A percentile compares a stretch with the other conserved stretches of the same genome.
These are phyloP conservation scores for Bolinopsis microptera DNA, from an alignment of 37 sponge, comb jelly and placozoan genomes.

Conservation along the genomic window DNA sequence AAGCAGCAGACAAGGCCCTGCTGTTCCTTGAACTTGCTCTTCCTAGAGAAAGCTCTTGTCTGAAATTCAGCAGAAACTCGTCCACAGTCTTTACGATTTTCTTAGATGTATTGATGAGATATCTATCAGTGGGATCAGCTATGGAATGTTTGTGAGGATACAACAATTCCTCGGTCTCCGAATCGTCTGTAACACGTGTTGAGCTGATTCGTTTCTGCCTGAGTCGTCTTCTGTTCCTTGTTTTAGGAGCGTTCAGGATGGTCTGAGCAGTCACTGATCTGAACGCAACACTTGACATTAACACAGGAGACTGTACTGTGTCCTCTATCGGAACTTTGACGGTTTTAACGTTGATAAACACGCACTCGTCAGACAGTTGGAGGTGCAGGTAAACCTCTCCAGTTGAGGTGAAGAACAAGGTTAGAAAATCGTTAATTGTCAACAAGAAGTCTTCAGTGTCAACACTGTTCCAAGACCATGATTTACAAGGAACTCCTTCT, in stretches of 20 bases:
- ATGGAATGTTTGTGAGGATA: slow-evolving; percentile 63
- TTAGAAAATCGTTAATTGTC: slow-evolving; percentile 13
- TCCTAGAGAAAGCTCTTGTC: slow-evolving; percentile 54
- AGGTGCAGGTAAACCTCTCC: slow-evolving; percentile 58
- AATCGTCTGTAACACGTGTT: slow-evolving; percentile 52
- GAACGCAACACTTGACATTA: slow-evolving; percentile 21
- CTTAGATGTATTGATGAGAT: slow-evolving; percentile 16
- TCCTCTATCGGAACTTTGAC: slow-evolving; percentile 21
- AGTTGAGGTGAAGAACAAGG: neutral
- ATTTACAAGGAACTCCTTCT: neutral
- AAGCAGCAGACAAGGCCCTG: neutral
- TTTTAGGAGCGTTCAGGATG: slow-evolving; percentile 62
- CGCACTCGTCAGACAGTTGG: slow-evolving; percentile 41
- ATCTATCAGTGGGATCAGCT: slow-evolving; percentile 23
- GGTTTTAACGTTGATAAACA: slow-evolving; percentile 40
- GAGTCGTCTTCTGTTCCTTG: neutral
- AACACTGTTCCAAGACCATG: slow-evolving; percentile 54
- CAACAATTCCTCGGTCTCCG: slow-evolving; percentile 40
- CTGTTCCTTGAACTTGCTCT: neutral
- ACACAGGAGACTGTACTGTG: neutral
- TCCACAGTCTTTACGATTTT: slow-evolving; percentile 26
- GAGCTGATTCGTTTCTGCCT: slow-evolving; percentile 56
- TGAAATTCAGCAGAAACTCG: slow-evolving; percentile 28
- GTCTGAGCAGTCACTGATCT: slow-evolving; percentile 30
- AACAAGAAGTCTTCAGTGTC: slow-evolving; percentile 63